These are phyloP conservation scores for Pachymerium ferrugineum DNA, from an alignment of 2,888 invertebrate species.

Conservation along the genomic window DNA sequence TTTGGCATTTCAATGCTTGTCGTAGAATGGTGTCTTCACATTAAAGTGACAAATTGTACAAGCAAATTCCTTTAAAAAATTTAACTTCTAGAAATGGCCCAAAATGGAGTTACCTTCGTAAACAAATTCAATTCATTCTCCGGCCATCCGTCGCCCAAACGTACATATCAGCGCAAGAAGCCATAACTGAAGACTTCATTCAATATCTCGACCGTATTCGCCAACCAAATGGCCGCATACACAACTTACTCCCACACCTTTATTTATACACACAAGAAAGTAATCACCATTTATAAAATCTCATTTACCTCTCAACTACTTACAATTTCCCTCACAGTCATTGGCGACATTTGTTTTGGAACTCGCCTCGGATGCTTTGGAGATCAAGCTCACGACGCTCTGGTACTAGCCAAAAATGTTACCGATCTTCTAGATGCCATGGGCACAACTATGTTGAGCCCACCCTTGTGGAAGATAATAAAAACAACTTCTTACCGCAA, in stretches of 20 bases:
- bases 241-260: not conserved
- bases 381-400: conserved; percentile 41
- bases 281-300: not conserved
- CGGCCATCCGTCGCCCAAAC: not conserved
- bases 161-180: not conserved
- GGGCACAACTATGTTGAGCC: conserved; percentile 50
- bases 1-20: no score
- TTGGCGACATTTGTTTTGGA: conserved; percentile 55
- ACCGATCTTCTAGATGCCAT: conserved; percentile 52
- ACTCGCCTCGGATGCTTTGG: conserved; percentile 49
- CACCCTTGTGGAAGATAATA: conserved; percentile 53
- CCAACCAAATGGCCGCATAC: not conserved
- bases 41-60: no score
- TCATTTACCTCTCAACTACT: not conserved
- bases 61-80: no score
- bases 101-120: not conserved
- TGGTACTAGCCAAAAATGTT: conserved; percentile 50
- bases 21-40: no score
- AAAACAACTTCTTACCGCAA: conserved; percentile 52
- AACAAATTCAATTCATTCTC: not conserved
- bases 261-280: not conserved
- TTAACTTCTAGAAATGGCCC: no score
- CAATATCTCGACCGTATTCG: not conserved
- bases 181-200: not conserved
- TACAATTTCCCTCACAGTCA: conserved; percentile 46